Evolutionary conservation across 1,140 invertebrate species (phyloP), one percentile per base, ranked within the genome.

Genomic region (Pissodes strobi): DNA sequence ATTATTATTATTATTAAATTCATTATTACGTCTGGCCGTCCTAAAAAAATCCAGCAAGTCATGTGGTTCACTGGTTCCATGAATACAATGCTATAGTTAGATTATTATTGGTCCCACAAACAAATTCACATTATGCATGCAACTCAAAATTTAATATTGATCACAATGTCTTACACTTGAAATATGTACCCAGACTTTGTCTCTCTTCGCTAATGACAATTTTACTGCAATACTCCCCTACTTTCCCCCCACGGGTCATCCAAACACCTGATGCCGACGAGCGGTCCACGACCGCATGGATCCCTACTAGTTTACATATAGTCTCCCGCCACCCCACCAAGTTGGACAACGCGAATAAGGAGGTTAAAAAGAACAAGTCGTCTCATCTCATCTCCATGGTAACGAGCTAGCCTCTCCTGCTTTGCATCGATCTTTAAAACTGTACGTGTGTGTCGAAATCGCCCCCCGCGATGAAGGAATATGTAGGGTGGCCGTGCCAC

Each of bases 401-500:
- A 78, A 78, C 76, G 76, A 78, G 76, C 75, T 78, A 68, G 74
- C 75, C 76, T 67, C 68, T 69, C 68, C 71, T 78, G 74, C 74
- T 78, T 78, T 78, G 75, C 76, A 78, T 78, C 75, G 76, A 78
- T 78, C 76, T 77, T 78, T 78, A 78, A 78, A 78, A 77, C 75
- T 76, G 72, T 74, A 67, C 73, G 71, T 74, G 69, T 71, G 72
- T 71, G 66, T 70, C 59, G 61, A 67, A 64, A 53, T 66, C 64
- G 48, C 37, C 37, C 63, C 46, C 55, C 38, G 21, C 27, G 30
- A 38, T 30, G 58, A n/a, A n/a, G 27, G 23, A 5, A 21, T n/a
- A 17, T 39, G 13, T 56, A 8, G 43, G 41, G 27, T 21, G 52
- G 45, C 37, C 37, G 41, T 41, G 53, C 62, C 62, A 64, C 62